Percentiles rank a stretch among this genome's conserved stretches.
These are phyloP conservation scores for Drosophila mimica DNA, from an alignment of 2,888 invertebrate genomes.

Conservation along the genomic window DNA sequence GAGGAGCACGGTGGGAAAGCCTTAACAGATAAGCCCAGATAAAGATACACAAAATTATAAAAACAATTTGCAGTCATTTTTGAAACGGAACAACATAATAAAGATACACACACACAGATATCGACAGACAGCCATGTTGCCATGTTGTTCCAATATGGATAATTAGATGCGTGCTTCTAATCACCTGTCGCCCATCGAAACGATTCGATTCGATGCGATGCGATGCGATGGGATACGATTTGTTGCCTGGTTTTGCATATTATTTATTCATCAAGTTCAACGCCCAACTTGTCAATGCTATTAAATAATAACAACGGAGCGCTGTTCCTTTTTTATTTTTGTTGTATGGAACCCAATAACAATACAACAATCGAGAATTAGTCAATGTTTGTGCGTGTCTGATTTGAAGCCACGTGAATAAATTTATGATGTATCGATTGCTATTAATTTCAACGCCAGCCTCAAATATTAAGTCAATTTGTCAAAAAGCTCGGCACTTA, in stretches of 20 bases:
- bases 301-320: slow-evolving; percentile 60
- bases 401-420: slow-evolving; percentile 61
- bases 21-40: slow-evolving; percentile 50
- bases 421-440: slow-evolving; percentile 79
- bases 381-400: slow-evolving; percentile 64
- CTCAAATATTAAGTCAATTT: slow-evolving; percentile 75
- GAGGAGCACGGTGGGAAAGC: neutral
- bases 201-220: slow-evolving; percentile 9
- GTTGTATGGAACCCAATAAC: neutral
- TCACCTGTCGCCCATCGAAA: slow-evolving; percentile 18
- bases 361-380: slow-evolving; percentile 3
- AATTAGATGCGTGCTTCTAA: slow-evolving; percentile 50
- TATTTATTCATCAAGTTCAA: slow-evolving; percentile 55
- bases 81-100: slow-evolving; percentile 29
- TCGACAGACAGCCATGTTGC: slow-evolving; percentile 10
- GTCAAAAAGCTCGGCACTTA: slow-evolving; percentile 58
- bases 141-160: slow-evolving; percentile 50
- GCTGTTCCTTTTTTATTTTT: neutral
- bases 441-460: slow-evolving; percentile 73
- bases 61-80: slow-evolving; percentile 70
- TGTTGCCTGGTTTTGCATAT: slow-evolving; percentile 17
- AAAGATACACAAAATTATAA: slow-evolving; percentile 65
- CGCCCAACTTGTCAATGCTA: slow-evolving; percentile 63
- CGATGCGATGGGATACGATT: slow-evolving; percentile 19
- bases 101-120: slow-evolving; percentile 33